phyloP scores from a whole-genome alignment of 2,888 invertebrate species.

The Laspeyria flexula region DNA sequence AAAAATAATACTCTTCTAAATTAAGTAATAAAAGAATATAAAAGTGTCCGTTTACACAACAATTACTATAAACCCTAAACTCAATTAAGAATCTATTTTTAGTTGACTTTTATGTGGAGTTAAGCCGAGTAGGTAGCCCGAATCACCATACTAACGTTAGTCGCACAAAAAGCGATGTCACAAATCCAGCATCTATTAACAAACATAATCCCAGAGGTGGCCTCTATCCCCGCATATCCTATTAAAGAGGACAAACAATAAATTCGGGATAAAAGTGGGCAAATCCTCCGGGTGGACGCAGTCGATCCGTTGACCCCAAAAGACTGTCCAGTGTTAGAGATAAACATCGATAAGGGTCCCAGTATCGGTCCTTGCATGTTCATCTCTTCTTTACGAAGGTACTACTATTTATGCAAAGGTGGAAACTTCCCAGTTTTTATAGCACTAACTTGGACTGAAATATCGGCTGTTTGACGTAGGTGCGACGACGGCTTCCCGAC shows the following conservation, averaged over 20 bases:
- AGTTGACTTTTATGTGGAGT: conserved; percentile 4
- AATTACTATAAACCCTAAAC: neutral
- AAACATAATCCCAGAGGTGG: conserved; percentile 43
- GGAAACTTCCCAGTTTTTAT: conserved; percentile 42
- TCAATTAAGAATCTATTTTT: neutral
- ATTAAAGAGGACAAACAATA: conserved; percentile 59
- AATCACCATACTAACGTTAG: conserved; percentile 9
- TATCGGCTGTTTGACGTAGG: conserved; percentile 38
- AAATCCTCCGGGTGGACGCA: conserved; percentile 53
- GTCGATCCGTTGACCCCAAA: conserved; percentile 47
- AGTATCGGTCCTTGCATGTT: conserved; percentile 33
- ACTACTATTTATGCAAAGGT: conserved; percentile 44
- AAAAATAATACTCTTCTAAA: no score
- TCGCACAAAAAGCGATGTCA: conserved; percentile 23
- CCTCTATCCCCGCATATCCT: conserved; percentile 45
- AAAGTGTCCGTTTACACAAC: neutral
- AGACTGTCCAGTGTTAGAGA: conserved; percentile 46
- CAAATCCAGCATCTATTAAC: conserved; percentile 46
- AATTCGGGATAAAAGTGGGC: conserved; percentile 63
- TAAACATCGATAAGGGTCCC: conserved; percentile 50
- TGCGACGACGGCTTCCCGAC: conserved; percentile 19
- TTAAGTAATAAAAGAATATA: no score
- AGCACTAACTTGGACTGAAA: conserved; percentile 39
- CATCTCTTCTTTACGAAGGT: conserved; percentile 41
- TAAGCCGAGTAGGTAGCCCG: conserved; percentile 3